A percentile compares a stretch with the other conserved stretches of the same genome.
phyloP scores from a whole-genome alignment of 2,113 vertebrate species.

The Poeciliopsis occidentalis region DNA sequence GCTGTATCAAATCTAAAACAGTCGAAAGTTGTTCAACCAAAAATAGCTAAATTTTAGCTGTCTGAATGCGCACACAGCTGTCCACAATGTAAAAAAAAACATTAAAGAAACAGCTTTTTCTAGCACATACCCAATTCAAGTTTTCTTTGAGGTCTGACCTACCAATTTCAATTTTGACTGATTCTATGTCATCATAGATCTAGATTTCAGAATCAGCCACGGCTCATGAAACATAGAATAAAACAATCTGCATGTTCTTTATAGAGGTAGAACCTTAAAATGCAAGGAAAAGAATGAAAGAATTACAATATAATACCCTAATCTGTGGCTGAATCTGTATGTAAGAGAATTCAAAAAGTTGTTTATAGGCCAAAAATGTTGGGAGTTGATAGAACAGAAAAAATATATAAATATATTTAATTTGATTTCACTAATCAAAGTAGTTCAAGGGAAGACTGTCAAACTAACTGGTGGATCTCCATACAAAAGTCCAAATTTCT shows the following conservation, averaged over 20 bases:
- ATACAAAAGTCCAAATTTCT: not conserved
- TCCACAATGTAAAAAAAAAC: not conserved
- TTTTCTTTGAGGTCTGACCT: not conserved
- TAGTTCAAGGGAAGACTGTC: not conserved
- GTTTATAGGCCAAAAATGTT: not conserved
- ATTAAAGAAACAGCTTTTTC: not conserved
- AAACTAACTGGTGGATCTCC: not conserved
- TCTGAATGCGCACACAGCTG: not conserved
- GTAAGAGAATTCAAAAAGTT: not conserved
- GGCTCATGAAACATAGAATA: not conserved
- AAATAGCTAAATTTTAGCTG: not conserved
- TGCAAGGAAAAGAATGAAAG: not conserved
- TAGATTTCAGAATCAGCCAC: not conserved
- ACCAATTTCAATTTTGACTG: not conserved
- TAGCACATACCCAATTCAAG: not conserved
- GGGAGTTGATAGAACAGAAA: not conserved
- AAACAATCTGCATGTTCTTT: not conserved
- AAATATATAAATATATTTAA: too few relatives aligned
- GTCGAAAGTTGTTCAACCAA: not conserved
- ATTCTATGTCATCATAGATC: not conserved
- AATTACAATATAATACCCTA: not conserved
- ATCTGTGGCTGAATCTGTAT: not conserved
- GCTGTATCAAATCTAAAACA: not conserved
- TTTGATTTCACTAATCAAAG: not conserved
- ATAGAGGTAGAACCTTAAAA: not conserved